Evolutionary conservation across 2,888 invertebrate genomes (phyloP).

Genomic region (Odontocolon sp.): DNA sequence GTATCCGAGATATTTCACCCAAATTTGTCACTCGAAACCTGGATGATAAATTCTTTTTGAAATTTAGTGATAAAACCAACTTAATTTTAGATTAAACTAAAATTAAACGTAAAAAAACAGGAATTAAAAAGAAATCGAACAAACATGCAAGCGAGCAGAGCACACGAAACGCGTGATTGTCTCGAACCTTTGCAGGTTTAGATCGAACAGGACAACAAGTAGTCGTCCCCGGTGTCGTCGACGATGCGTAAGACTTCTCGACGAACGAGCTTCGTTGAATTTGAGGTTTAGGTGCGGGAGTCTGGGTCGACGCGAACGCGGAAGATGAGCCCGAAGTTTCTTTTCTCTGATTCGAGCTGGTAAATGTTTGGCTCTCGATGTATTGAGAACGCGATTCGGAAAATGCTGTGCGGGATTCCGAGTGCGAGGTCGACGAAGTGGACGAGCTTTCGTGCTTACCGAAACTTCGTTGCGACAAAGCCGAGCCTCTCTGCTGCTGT

Average conservation of each 20-base stretch:
- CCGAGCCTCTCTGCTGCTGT: constrained; percentile 64
- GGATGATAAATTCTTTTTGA: too few relatives aligned
- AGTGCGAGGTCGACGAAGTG: constrained; percentile 66
- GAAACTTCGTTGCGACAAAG: constrained; percentile 67
- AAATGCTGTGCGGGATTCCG: constrained; percentile 73
- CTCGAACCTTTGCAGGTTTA: constrained; percentile 77
- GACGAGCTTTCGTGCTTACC: constrained; percentile 73
- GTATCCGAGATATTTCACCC: too few relatives aligned
- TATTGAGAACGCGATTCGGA: constrained; percentile 74
- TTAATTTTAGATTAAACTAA: too few relatives aligned
- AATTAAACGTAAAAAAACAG: constrained; percentile 12
- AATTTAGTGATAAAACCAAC: too few relatives aligned
- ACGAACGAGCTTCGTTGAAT: constrained; percentile 73
- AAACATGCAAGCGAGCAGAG: constrained; percentile 31
- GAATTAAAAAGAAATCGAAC: constrained; percentile 36
- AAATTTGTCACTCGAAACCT: too few relatives aligned
- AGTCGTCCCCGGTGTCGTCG: constrained; percentile 61
- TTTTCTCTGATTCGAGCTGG: constrained; percentile 71
- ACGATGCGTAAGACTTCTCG: constrained; percentile 73
- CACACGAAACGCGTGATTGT: constrained; percentile 61
- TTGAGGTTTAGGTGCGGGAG: constrained; percentile 64
- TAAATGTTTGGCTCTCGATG: constrained; percentile 74
- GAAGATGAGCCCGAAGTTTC: constrained; percentile 57
- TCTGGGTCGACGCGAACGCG: constrained; percentile 46
- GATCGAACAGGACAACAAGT: constrained; percentile 66